Conservation (phyloP, 2,113 vertebrate species). For the Laterallus jamaicensis region DNA sequence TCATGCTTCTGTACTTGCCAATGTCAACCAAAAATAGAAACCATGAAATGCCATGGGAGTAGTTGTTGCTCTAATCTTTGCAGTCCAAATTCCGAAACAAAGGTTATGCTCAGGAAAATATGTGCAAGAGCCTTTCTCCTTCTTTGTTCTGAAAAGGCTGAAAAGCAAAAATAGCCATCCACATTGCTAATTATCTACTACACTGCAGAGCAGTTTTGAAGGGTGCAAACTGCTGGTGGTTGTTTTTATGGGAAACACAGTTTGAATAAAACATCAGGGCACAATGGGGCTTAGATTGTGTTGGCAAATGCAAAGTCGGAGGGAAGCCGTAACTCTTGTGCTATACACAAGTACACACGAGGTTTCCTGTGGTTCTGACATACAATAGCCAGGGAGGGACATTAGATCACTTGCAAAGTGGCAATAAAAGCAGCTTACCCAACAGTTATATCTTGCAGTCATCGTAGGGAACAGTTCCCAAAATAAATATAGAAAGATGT, state of each 20-base stretch:
- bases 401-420: not conserved
- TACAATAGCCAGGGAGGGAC: not conserved
- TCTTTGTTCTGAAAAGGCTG: not conserved
- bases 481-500: not conserved
- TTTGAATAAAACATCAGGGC: not conserved
- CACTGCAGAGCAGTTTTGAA: not conserved
- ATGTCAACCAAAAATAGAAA: not conserved
- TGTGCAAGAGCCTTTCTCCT: not conserved
- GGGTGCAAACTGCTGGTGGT: not conserved
- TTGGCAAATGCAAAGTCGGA: not conserved
- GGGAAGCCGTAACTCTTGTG: not conserved
- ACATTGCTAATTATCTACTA: not conserved
- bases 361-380: not conserved
- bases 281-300: not conserved
- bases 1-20: not conserved
- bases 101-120: not conserved
- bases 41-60: not conserved
- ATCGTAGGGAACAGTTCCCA: not conserved
- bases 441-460: not conserved
- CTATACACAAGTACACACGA: not conserved
- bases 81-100: not conserved
- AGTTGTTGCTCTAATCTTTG: not conserved
- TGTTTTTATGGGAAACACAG: not conserved
- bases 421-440: not conserved
- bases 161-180: not conserved